These are phyloP conservation scores for Ictalurus furcatus DNA, from an alignment of 2,113 vertebrate species.

Conservation along the genomic window DNA sequence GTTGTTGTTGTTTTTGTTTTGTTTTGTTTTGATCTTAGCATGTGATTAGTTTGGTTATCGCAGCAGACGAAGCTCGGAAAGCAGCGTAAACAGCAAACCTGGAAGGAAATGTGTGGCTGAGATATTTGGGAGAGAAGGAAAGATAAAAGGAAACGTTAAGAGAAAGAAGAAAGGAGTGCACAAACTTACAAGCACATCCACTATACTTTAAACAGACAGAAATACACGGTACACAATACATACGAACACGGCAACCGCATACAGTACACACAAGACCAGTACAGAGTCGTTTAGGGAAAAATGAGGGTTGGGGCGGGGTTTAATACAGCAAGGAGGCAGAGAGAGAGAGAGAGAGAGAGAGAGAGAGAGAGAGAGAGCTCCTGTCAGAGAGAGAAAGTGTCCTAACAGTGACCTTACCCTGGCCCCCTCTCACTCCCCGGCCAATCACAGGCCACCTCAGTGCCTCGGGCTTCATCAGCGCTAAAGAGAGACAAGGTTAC, in stretches of 20 bases:
- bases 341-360: constrained; percentile 11
- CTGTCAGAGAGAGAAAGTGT: constrained; percentile 75
- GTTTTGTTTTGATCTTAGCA: constrained; percentile 47
- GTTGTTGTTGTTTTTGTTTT: constrained; percentile 16
- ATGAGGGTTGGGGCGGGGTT: constrained; percentile 58
- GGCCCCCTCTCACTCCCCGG: constrained; percentile 81
- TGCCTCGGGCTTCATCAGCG: constrained; percentile 69
- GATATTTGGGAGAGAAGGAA: constrained; percentile 78
- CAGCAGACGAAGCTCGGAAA: constrained; percentile 71
- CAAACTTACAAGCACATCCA: constrained; percentile 72
- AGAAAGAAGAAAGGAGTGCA: constrained; percentile 73
- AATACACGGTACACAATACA: constrained; percentile 57
- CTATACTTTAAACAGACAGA: constrained; percentile 47
- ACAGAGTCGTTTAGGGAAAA: constrained; percentile 64
- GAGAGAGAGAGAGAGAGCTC: constrained; percentile 75
- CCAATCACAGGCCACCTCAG: constrained; percentile 70
- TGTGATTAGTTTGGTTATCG: constrained; percentile 67
- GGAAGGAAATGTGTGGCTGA: constrained; percentile 95
- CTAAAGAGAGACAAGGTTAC: constrained; percentile 95
- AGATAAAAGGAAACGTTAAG: constrained; percentile 70
- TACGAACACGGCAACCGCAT: constrained; percentile 56
- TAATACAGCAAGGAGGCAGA: constrained; percentile 65
- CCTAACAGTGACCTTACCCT: constrained; percentile 95
- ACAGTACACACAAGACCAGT: constrained; percentile 49
- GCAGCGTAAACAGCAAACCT: constrained; percentile 82